Conservation (phyloP, 2,797 vertebrate species). For the Podarcis siculus region DNA sequence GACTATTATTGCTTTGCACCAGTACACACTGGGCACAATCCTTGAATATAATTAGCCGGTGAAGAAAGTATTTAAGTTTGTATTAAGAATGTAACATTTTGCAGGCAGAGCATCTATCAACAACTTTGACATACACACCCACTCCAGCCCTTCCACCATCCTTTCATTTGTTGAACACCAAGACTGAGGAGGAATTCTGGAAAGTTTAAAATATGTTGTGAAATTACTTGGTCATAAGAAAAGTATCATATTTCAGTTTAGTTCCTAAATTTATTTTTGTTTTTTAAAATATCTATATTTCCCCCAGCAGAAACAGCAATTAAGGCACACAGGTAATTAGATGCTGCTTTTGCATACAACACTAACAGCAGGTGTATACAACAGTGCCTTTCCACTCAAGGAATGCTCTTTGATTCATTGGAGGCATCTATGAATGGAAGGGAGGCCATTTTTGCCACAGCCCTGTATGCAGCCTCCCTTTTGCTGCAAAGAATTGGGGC, state of each 20-base stretch:
- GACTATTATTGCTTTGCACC: neutral
- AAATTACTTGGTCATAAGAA: neutral
- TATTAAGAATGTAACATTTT: neutral
- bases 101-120: neutral
- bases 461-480: too few species aligned
- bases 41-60: neutral
- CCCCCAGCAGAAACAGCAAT: neutral
- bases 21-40: neutral
- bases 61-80: neutral
- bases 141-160: too few species aligned
- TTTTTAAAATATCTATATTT: neutral
- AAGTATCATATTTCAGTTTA: neutral
- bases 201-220: neutral
- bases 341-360: neutral
- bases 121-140: neutral
- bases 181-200: neutral
- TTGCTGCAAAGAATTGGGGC: neutral
- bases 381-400: neutral
- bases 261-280: neutral
- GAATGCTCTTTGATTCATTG: neutral
- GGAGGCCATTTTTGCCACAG: neutral
- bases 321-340: neutral
- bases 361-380: neutral
- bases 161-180: too few species aligned
- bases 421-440: neutral